A percentile compares a stretch with the other conserved stretches of the same genome.
These are phyloP conservation scores for Eubasilissa regina DNA, from an alignment of 1,140 invertebrate species.

Conservation along the genomic window DNA sequence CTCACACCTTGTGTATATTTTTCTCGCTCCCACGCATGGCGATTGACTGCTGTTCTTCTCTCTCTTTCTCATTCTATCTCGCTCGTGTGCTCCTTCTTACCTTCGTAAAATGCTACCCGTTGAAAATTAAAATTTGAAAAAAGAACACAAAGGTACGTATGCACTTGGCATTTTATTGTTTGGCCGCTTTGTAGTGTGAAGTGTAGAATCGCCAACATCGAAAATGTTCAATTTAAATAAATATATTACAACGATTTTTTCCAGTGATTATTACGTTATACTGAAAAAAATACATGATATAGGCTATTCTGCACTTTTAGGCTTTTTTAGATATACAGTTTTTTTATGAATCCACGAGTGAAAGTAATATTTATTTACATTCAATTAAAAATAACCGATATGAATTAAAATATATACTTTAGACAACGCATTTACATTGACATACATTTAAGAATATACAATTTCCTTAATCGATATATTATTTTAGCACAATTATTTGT, in stretches of 20 bases:
- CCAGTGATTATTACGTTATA: too few species aligned
- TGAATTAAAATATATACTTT: too few species aligned
- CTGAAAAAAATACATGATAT: too few species aligned
- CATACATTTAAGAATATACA: too few species aligned
- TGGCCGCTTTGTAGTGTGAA: slow-evolving; percentile 24
- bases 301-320: too few species aligned
- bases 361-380: slow-evolving; percentile 22
- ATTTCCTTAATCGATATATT: too few species aligned
- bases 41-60: slow-evolving; percentile 59
- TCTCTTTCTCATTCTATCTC: slow-evolving; percentile 59
- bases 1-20: slow-evolving; percentile 51
- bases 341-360: slow-evolving; percentile 1
- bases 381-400: too few species aligned
- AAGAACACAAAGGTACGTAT: slow-evolving; percentile 61
- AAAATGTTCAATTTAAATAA: background rate
- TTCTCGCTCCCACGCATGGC: slow-evolving; percentile 60
- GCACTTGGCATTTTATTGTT: slow-evolving; percentile 45
- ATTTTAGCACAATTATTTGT: too few species aligned
- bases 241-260: too few species aligned
- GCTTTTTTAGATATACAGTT: too few species aligned
- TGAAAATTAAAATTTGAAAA: slow-evolving; percentile 54
- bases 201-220: slow-evolving; percentile 2
- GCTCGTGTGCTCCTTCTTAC: slow-evolving; percentile 57
- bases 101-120: slow-evolving; percentile 56
- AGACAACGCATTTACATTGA: too few species aligned